These are phyloP conservation scores for Streptopelia turtur DNA, from an alignment of 2,797 vertebrate species.

Conservation along the genomic window DNA sequence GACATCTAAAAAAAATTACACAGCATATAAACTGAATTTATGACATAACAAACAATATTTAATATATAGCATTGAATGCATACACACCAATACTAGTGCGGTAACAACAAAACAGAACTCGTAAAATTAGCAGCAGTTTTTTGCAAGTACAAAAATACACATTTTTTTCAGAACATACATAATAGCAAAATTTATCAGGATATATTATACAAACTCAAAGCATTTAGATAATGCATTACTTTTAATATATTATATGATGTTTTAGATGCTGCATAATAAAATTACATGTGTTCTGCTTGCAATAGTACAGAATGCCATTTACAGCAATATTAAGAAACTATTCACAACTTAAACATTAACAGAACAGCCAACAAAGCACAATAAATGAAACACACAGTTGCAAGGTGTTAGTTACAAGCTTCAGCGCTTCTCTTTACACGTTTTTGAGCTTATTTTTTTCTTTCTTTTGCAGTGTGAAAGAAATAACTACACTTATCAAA, in stretches of 20 bases:
- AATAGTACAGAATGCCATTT: conserved; percentile 77
- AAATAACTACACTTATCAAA: conserved; percentile 47
- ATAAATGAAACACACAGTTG: conserved; percentile 30
- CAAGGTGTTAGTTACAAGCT: conserved; percentile 59
- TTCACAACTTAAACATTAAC: conserved; percentile 75
- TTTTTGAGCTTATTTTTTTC: conserved; percentile 31
- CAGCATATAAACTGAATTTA: neutral
- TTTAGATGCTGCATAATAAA: conserved; percentile 70
- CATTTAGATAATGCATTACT: conserved; percentile 84
- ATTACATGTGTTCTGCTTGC: conserved; percentile 75
- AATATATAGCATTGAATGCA: conserved; percentile 77
- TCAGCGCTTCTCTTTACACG: conserved; percentile 41
- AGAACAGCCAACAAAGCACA: conserved; percentile 67
- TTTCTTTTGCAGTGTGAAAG: conserved; percentile 35
- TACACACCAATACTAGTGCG: conserved; percentile 78
- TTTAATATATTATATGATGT: conserved; percentile 83
- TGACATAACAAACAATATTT: conserved; percentile 78
- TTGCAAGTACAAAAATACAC: conserved; percentile 96
- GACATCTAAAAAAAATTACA: neutral
- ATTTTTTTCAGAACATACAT: conserved; percentile 85
- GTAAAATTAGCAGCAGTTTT: conserved; percentile 89
- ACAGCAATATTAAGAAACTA: conserved; percentile 78
- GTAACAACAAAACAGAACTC: conserved; percentile 79
- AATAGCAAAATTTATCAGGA: conserved; percentile 85
- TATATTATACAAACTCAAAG: conserved; percentile 89